Percentiles rank a stretch among this genome's conserved stretches.
phyloP scores from a whole-genome alignment of 37 sponge, comb jelly and placozoan genomes.

The Amphimedon queenslandica region DNA sequence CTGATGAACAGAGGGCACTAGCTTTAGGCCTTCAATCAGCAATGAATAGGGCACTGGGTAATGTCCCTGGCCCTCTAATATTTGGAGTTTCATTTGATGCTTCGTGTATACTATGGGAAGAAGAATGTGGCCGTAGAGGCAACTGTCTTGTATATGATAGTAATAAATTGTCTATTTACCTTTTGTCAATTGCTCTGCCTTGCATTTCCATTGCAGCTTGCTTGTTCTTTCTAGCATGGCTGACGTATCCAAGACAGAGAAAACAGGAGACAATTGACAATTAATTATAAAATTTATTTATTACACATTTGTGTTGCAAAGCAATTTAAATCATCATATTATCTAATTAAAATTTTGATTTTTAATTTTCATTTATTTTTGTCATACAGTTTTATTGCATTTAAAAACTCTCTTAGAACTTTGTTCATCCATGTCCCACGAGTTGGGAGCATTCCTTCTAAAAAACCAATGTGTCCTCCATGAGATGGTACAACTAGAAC shows the following conservation, averaged over 20 bases:
- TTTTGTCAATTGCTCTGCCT: too few species aligned
- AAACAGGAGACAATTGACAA: too few species aligned
- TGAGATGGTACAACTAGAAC: conserved; percentile 42
- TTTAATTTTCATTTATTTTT: too few species aligned
- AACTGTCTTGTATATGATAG: conserved; percentile 36
- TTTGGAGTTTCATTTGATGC: conserved; percentile 27
- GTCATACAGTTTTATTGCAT: conserved; percentile 46
- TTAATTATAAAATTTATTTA: too few species aligned
- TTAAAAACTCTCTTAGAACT: conserved; percentile 31
- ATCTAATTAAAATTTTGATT: too few species aligned
- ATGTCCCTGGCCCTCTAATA: conserved; percentile 33
- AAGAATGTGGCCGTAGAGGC: conserved; percentile 25
- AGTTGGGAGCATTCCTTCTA: conserved; percentile 58
- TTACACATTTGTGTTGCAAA: too few species aligned
- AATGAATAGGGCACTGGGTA: conserved; percentile 5
- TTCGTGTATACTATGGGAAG: conserved; percentile 34
- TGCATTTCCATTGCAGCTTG: too few species aligned
- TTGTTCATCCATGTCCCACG: conserved; percentile 51
- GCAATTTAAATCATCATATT: too few species aligned
- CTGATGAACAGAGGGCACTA: conserved; percentile 24
- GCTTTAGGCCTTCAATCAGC: conserved; percentile 23
- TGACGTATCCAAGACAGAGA: too few species aligned
- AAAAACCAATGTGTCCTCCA: conserved; percentile 80
- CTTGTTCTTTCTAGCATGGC: too few species aligned
- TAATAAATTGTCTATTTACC: too few species aligned